Evolutionary conservation across 2,113 vertebrate genomes (phyloP).

Genomic region (Burhinus oedicnemus): DNA sequence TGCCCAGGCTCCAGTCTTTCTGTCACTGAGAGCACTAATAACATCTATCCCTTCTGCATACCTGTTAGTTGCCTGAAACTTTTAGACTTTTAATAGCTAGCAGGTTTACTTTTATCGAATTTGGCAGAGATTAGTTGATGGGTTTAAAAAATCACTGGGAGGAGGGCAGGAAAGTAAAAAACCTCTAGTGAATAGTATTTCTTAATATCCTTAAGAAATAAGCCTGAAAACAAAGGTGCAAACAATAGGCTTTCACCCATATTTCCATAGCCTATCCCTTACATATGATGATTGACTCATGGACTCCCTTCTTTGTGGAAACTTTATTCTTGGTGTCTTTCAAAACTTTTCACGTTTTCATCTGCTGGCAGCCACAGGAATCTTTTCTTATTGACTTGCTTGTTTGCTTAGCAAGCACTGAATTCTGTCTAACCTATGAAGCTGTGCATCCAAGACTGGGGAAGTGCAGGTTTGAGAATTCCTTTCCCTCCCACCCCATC

Average conservation of each 20-base stretch:
- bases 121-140: not conserved
- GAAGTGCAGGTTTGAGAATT: not conserved
- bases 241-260: not conserved
- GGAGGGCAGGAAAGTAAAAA: not conserved
- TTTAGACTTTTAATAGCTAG: not conserved
- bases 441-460: not conserved
- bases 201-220: not conserved
- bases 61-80: not conserved
- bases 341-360: not conserved
- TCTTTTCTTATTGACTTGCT: not conserved
- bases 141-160: not conserved
- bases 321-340: not conserved
- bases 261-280: not conserved
- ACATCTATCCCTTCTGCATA: not conserved
- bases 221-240: not conserved
- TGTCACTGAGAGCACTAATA: not conserved
- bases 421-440: not conserved
- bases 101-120: not conserved
- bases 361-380: not conserved
- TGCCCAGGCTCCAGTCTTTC: not conserved
- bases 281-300: not conserved
- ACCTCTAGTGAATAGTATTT: not conserved
- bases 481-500: not conserved
- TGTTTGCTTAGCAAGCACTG: not conserved
- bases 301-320: not conserved